A percentile compares a stretch with the other conserved stretches of the same genome.
Evolutionary conservation across 2,797 vertebrate genomes (phyloP).

Genomic region (Steatocranus sp.): DNA sequence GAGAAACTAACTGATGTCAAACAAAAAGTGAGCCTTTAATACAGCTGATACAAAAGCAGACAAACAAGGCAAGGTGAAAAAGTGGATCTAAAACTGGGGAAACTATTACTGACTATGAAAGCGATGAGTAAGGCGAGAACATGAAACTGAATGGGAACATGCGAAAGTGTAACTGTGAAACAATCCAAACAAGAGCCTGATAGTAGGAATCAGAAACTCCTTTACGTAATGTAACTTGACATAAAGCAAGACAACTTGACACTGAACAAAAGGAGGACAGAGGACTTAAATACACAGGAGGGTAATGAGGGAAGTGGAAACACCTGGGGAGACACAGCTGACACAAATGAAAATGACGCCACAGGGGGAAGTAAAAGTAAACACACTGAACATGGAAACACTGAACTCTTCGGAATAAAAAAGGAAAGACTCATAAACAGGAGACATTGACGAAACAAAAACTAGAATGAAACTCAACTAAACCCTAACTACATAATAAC

Average conservation of each 20-base stretch:
- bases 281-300: neutral
- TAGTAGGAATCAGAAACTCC: neutral
- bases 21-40: neutral
- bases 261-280: neutral
- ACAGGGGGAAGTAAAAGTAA: neutral
- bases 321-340: neutral
- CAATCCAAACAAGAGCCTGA: neutral
- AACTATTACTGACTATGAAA: neutral
- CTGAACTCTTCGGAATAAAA: neutral
- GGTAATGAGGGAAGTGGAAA: neutral
- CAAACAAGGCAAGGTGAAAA: neutral
- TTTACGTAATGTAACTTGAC: neutral
- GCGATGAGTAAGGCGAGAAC: neutral
- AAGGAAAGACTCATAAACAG: neutral
- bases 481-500: neutral
- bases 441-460: neutral
- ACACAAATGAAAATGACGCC: neutral
- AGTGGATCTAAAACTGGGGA: neutral
- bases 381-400: neutral
- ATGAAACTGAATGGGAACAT: neutral
- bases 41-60: neutral
- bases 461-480: neutral
- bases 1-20: neutral
- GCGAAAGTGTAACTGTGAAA: neutral
- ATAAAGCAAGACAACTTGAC: rapidly evolving